Evolutionary conservation across 2,888 invertebrate species (phyloP).

Genomic region (Chloroclysta siterata): DNA sequence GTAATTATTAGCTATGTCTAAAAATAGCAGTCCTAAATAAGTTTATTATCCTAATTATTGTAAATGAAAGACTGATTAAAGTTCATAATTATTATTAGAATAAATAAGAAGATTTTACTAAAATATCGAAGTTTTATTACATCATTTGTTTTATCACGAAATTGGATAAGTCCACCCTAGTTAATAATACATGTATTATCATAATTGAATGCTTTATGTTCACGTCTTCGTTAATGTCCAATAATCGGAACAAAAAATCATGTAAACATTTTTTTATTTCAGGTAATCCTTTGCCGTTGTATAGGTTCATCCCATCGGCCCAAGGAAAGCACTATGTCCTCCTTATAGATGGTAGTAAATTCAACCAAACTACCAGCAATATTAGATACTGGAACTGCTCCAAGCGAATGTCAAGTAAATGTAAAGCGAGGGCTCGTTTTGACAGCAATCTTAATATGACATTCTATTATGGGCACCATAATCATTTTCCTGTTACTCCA

Average conservation of each 20-base stretch:
- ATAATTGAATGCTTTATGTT: neutral
- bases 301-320: conserved; percentile 50
- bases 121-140: no score
- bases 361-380: conserved; percentile 39
- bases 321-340: conserved; percentile 46
- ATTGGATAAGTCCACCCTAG: no score
- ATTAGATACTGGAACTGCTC: conserved; percentile 47
- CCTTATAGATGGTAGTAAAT: conserved; percentile 43
- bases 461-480: conserved; percentile 40
- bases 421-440: conserved; percentile 45
- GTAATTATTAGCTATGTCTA: no score
- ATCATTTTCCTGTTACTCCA: conserved; percentile 33
- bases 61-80: no score
- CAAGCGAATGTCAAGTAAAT: conserved; percentile 38
- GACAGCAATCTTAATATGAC: conserved; percentile 40
- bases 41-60: no score
- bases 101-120: no score
- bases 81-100: no score
- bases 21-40: no score
- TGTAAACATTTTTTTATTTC: conserved; percentile 6
- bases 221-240: neutral
- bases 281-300: conserved; percentile 27
- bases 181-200: neutral
- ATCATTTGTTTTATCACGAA: no score
- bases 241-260: neutral